Conservation (phyloP, 2,797 vertebrate species). For the Trachops cirrhosus region DNA sequence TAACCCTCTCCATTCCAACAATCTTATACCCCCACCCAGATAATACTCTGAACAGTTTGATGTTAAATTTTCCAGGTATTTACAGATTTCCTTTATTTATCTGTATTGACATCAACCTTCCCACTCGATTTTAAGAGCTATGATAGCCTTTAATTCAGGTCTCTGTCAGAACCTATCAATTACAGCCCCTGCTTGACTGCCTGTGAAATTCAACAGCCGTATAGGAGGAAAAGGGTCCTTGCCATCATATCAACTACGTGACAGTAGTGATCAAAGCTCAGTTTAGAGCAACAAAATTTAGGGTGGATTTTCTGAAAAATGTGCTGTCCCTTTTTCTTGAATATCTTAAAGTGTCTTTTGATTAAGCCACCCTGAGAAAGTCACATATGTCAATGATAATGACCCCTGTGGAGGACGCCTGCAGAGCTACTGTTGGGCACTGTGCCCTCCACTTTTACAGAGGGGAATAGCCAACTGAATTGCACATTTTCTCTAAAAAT, state of each 20-base stretch:
- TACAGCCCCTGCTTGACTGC: neutral
- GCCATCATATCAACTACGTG: neutral
- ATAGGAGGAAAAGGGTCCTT: neutral
- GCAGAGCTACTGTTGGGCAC: neutral
- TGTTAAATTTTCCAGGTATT: neutral
- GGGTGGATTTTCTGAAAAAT: neutral
- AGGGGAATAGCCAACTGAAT: neutral
- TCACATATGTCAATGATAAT: neutral
- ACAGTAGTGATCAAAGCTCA: neutral
- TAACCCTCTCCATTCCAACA: neutral
- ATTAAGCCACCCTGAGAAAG: neutral
- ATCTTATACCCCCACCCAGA: neutral
- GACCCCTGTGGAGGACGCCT: neutral
- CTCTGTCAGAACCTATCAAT: neutral
- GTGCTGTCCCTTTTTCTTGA: neutral
- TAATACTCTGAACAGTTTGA: neutral
- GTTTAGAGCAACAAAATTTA: neutral
- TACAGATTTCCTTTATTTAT: slow-evolving; percentile 20
- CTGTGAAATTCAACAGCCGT: neutral
- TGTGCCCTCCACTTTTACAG: neutral
- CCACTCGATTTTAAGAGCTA: neutral
- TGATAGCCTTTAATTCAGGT: neutral
- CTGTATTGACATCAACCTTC: neutral
- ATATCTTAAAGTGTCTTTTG: neutral
- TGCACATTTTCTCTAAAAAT: neutral